phyloP scores from a whole-genome alignment of 2,797 vertebrate species.

The Hydrolagus colliei region DNA sequence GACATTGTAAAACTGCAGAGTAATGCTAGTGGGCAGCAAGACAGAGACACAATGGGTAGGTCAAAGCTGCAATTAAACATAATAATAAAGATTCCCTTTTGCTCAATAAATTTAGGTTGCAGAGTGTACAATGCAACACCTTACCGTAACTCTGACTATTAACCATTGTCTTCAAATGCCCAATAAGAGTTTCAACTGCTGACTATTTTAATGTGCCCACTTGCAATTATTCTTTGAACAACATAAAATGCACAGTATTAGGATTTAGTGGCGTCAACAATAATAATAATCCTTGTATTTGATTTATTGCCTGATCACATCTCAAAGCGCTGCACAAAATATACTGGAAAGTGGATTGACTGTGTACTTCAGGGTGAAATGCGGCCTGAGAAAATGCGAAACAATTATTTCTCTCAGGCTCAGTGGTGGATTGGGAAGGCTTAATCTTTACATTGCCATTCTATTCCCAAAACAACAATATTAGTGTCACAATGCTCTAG shows the following conservation, averaged over 20 bases:
- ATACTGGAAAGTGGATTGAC: too few species aligned
- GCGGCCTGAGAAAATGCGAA: too few species aligned
- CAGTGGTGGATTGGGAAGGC: too few species aligned
- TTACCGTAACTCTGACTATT: background rate
- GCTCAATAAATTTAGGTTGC: background rate
- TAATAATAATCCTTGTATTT: too few species aligned
- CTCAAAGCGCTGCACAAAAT: too few species aligned
- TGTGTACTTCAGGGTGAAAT: too few species aligned
- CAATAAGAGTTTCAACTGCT: background rate
- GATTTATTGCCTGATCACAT: too few species aligned
- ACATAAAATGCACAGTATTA: background rate
- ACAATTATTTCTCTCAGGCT: too few species aligned
- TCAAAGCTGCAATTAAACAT: background rate
- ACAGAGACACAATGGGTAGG: background rate
- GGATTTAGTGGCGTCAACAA: background rate
- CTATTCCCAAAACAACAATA: too few species aligned
- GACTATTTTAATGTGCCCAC: background rate
- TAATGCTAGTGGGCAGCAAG: background rate
- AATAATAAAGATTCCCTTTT: background rate
- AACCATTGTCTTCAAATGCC: background rate
- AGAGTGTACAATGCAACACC: background rate
- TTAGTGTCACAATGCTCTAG: too few species aligned
- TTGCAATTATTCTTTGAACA: background rate
- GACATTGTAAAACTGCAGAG: background rate
- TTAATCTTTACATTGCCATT: too few species aligned